Conservation (phyloP, 2,113 vertebrate species). For the Oncorhynchus kisutch region DNA sequence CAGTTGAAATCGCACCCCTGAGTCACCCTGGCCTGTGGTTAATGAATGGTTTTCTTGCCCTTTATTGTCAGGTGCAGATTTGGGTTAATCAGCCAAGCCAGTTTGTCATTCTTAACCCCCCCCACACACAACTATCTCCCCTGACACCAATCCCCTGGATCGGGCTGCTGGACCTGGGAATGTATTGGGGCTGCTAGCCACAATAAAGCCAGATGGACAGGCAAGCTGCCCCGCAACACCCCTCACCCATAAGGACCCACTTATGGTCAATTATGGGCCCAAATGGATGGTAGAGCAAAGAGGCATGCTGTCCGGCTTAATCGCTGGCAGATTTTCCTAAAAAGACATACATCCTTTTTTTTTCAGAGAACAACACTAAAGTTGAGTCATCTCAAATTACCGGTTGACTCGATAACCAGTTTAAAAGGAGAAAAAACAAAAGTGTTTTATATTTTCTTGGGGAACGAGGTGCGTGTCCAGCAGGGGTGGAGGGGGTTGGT, state of each 20-base stretch:
- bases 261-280: conserved; percentile 33
- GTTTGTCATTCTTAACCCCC: too few species aligned
- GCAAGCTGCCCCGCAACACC: not conserved
- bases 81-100: too few species aligned
- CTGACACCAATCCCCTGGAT: too few species aligned
- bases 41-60: too few species aligned
- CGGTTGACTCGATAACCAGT: not conserved
- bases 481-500: not conserved
- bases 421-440: not conserved
- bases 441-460: not conserved
- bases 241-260: conserved; percentile 17
- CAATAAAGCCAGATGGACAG: conserved; percentile 35
- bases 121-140: not conserved
- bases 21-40: too few species aligned
- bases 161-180: too few species aligned
- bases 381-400: conserved; percentile 32
- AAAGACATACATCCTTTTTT: conserved; percentile 15
- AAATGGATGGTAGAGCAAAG: conserved; percentile 26
- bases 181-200: not conserved
- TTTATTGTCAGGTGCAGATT: too few species aligned
- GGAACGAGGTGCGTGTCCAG: not conserved
- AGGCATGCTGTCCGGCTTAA: conserved; percentile 24
- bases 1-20: too few species aligned
- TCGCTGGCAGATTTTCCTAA: conserved; percentile 32
- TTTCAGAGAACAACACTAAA: conserved; percentile 28